Evolutionary conservation across 2,888 invertebrate genomes (phyloP).

Genomic region (Bhutanitis thaidina): DNA sequence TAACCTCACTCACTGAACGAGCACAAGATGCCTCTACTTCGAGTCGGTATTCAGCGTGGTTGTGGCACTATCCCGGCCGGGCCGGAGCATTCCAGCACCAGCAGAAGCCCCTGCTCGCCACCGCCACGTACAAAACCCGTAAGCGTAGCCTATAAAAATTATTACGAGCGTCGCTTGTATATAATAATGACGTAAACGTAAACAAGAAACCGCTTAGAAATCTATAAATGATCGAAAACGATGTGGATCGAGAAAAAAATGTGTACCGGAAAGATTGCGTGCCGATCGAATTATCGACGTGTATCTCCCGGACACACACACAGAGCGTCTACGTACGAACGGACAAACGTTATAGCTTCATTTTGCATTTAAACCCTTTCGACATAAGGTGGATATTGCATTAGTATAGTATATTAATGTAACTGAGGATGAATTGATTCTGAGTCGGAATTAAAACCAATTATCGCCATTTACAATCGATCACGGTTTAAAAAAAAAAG

Average conservation of each 20-base stretch:
- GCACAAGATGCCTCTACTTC: too few relatives aligned
- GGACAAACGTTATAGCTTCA: constrained; percentile 23
- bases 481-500: constrained; percentile 24
- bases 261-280: constrained; percentile 46
- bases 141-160: too few relatives aligned
- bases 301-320: constrained; percentile 62
- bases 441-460: constrained; percentile 48
- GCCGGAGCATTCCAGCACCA: too few relatives aligned
- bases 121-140: too few relatives aligned
- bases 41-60: too few relatives aligned
- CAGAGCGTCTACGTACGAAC: neutral
- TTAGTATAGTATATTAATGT: constrained; percentile 17
- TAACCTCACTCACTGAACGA: too few relatives aligned
- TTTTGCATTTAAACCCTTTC: neutral
- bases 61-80: too few relatives aligned
- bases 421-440: constrained; percentile 45
- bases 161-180: too few relatives aligned
- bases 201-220: constrained; percentile 24
- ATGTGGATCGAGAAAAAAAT: constrained; percentile 36
- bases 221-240: constrained; percentile 24
- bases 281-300: constrained; percentile 66
- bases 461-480: constrained; percentile 40
- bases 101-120: too few relatives aligned
- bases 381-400: constrained; percentile 28
- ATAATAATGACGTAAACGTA: neutral